Evolutionary conservation across 1,140 invertebrate species (phyloP).

Genomic region (Trachymyrmex septentrionalis): DNA sequence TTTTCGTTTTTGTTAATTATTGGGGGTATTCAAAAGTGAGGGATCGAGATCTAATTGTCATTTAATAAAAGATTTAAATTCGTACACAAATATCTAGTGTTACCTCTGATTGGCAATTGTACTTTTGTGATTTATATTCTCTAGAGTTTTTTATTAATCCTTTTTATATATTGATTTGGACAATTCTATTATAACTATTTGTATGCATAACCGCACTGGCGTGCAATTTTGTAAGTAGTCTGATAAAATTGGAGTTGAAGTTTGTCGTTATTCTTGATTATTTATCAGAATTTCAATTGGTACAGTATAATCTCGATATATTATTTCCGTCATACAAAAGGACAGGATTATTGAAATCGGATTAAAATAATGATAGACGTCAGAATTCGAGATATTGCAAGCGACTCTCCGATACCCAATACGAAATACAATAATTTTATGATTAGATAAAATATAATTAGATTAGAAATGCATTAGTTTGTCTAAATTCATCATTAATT

Average conservation of each 20-base stretch:
- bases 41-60: too few species aligned
- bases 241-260: constrained; percentile 36
- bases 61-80: too few species aligned
- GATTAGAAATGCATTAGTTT: constrained; percentile 3
- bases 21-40: too few species aligned
- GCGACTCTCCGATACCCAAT: constrained; percentile 14
- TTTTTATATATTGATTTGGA: background rate
- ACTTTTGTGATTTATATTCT: too few species aligned
- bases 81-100: too few species aligned
- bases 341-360: constrained; percentile 45
- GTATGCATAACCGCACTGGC: background rate
- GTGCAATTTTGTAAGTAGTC: constrained; percentile 20
- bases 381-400: constrained; percentile 32
- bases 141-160: too few species aligned
- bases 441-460: constrained; percentile 21
- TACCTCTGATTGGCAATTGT: too few species aligned
- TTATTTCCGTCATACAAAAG: constrained; percentile 50
- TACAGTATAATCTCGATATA: constrained; percentile 10
- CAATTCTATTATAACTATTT: constrained; percentile 18
- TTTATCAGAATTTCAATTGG: constrained; percentile 27
- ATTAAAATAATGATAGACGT: constrained; percentile 59
- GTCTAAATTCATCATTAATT: constrained; percentile 28
- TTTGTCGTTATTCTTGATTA: constrained; percentile 43
- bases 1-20: too few species aligned
- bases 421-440: background rate